A percentile compares a stretch with the other conserved stretches of the same genome.
Evolutionary conservation across 2,888 invertebrate species (phyloP).

Genomic region (Cyclophora punctaria): DNA sequence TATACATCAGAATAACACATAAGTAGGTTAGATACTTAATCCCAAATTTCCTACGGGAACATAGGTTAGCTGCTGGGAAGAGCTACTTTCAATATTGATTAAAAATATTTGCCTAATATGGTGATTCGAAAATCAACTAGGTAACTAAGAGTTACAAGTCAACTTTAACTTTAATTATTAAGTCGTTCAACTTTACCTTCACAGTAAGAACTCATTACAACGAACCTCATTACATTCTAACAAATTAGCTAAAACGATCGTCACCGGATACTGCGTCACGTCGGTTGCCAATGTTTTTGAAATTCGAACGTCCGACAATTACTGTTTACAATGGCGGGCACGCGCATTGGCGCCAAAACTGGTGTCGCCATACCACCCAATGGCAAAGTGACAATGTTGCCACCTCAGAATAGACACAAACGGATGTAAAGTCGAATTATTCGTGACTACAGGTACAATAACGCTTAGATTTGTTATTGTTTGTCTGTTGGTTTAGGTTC

Average conservation of each 20-base stretch:
- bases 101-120: no score
- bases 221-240: neutral
- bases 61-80: no score
- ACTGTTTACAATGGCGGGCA: slow-evolving; percentile 64
- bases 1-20: no score
- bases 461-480: slow-evolving; percentile 29
- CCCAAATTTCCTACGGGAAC: no score
- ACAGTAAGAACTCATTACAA: no score
- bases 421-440: slow-evolving; percentile 2
- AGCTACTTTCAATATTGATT: no score
- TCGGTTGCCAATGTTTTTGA: slow-evolving; percentile 65
- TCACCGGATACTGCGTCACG: slow-evolving; percentile 70
- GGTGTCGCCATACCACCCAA: slow-evolving; percentile 51
- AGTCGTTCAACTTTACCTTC: no score
- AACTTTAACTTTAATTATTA: no score
- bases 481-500: slow-evolving; percentile 21
- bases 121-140: no score
- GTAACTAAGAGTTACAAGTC: no score
- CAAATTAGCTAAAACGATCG: slow-evolving; percentile 38
- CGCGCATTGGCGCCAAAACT: slow-evolving; percentile 61
- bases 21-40: no score
- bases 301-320: slow-evolving; percentile 61
- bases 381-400: slow-evolving; percentile 62
- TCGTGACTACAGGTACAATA: slow-evolving; percentile 30
- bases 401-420: slow-evolving; percentile 26